phyloP scores from a whole-genome alignment of 2,113 vertebrate species.

The Hemiscyllium ocellatum region DNA sequence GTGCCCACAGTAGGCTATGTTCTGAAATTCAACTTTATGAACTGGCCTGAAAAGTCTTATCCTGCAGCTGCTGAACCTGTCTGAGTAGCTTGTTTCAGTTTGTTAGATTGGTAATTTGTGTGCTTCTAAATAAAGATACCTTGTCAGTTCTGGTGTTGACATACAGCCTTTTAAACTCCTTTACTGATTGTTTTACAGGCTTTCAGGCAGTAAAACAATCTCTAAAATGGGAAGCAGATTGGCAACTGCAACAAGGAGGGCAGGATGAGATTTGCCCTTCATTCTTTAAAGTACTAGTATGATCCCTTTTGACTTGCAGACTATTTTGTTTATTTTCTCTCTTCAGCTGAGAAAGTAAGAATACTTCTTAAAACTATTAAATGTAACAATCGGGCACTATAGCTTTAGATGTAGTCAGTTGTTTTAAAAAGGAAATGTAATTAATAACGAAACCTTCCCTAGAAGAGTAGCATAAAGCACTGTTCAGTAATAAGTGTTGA shows the following conservation, averaged over 20 bases:
- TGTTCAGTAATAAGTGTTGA: background rate
- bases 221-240: background rate
- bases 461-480: background rate
- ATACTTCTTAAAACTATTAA: background rate
- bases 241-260: background rate
- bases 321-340: background rate
- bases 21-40: background rate
- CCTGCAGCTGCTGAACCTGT: background rate
- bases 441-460: background rate
- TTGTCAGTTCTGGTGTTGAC: background rate
- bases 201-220: background rate
- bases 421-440: background rate
- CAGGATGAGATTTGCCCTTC: background rate
- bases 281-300: background rate
- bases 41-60: background rate
- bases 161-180: background rate
- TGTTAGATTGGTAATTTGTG: background rate
- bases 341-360: background rate
- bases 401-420: conserved; percentile 5
- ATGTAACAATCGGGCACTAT: background rate
- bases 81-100: background rate
- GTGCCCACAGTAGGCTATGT: background rate
- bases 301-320: background rate
- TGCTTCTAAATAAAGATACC: background rate
- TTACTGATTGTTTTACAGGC: background rate